Evolutionary conservation across 2,113 vertebrate genomes (phyloP).

Genomic region (Catharus fuscescens): DNA sequence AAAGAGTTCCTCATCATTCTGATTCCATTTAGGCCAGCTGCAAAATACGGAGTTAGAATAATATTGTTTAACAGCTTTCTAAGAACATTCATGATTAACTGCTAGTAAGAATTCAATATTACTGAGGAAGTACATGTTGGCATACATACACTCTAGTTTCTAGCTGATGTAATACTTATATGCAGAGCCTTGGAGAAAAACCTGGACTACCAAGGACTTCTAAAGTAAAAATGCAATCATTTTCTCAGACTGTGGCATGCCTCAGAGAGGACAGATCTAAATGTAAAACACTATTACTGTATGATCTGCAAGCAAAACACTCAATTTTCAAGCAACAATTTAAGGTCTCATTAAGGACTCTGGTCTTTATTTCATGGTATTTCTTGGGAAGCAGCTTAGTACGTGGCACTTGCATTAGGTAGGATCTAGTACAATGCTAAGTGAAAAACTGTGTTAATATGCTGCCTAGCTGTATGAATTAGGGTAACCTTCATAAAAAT

Average conservation of each 20-base stretch:
- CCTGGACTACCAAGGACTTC: not conserved
- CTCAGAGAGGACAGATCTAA: not conserved
- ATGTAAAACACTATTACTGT: not conserved
- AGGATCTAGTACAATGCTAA: not conserved
- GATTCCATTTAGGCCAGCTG: not conserved
- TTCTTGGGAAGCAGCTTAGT: not conserved
- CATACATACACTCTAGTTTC: not conserved
- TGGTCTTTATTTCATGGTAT: not conserved
- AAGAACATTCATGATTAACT: constrained; percentile 12
- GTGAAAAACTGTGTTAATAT: not conserved
- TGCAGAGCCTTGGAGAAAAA: not conserved
- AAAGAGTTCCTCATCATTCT: not conserved
- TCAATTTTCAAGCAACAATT: not conserved
- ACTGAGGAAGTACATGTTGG: not conserved
- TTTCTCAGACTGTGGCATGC: not conserved
- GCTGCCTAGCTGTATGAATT: constrained; percentile 6
- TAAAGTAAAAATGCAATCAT: not conserved
- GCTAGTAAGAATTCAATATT: not conserved
- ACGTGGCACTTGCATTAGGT: not conserved
- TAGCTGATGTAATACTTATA: constrained; percentile 11
- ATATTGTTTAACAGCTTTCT: not conserved
- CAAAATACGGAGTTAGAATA: not conserved
- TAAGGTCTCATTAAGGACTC: not conserved
- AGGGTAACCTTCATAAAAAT: constrained; percentile 16
- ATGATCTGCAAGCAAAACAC: not conserved